A percentile compares a stretch with the other conserved stretches of the same genome.
phyloP scores from a whole-genome alignment of 2,888 invertebrate species.

The Lycophotia porphyrea region DNA sequence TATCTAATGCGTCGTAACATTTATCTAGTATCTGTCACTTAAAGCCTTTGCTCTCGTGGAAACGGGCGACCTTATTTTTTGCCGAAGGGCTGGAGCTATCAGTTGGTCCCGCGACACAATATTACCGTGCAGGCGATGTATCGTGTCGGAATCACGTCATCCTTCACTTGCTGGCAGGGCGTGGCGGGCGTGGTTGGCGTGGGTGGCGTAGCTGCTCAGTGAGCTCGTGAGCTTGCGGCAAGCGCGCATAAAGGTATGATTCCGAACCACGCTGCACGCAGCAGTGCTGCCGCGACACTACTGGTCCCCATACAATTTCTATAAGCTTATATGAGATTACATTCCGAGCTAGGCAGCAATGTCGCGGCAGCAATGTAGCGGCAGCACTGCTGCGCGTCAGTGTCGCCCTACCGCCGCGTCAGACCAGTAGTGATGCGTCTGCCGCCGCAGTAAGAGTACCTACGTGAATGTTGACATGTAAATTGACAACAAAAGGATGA shows the following conservation, averaged over 20 bases:
- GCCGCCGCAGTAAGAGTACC: too few relatives aligned
- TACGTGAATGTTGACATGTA: too few relatives aligned
- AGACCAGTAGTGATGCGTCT: too few relatives aligned
- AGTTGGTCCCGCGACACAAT: slow-evolving; percentile 86
- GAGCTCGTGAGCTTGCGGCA: slow-evolving; percentile 75
- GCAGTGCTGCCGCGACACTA: too few relatives aligned
- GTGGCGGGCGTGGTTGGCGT: slow-evolving; percentile 77
- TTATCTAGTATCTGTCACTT: slow-evolving; percentile 90
- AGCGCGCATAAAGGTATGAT: slow-evolving; percentile 77
- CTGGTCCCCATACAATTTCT: too few relatives aligned
- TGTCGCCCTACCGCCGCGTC: too few relatives aligned
- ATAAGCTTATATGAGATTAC: too few relatives aligned
- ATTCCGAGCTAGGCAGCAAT: too few relatives aligned
- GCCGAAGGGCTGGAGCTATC: slow-evolving; percentile 86
- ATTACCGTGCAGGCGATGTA: slow-evolving; percentile 87
- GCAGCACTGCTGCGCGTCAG: too few relatives aligned
- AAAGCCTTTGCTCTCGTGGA: slow-evolving; percentile 88
- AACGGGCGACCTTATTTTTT: slow-evolving; percentile 89
- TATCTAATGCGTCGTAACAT: slow-evolving; percentile 87
- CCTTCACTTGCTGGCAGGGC: slow-evolving; percentile 82
- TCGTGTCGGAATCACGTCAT: slow-evolving; percentile 87
- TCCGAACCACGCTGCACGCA: too few relatives aligned
- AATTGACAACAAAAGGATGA: too few relatives aligned
- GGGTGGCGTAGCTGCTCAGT: slow-evolving; percentile 79
- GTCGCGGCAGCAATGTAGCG: too few relatives aligned